phyloP scores from a whole-genome alignment of 2,888 invertebrate genomes.

The Xestia sexstrigata region DNA sequence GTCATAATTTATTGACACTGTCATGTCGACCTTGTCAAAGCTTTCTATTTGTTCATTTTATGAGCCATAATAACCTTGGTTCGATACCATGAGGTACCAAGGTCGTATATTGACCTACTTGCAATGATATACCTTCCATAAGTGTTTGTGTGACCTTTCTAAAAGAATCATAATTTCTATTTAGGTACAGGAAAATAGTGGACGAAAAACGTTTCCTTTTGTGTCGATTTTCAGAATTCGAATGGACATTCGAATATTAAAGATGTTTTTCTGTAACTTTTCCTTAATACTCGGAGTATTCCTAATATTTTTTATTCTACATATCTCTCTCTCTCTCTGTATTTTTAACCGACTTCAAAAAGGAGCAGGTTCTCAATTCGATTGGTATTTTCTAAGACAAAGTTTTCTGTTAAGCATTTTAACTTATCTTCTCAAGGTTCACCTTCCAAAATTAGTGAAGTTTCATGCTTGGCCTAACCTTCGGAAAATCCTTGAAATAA shows the following conservation, averaged over 20 bases:
- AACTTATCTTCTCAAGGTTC: background rate
- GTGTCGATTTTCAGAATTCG: background rate
- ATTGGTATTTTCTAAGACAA: background rate
- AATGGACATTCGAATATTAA: background rate
- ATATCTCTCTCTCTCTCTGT: no score
- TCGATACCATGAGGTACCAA: slow-evolving; percentile 21
- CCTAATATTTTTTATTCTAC: background rate
- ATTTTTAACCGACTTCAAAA: no score
- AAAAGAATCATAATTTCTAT: background rate
- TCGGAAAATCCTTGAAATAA: background rate
- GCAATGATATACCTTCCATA: slow-evolving; percentile 1
- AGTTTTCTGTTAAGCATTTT: background rate
- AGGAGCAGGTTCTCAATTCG: no score
- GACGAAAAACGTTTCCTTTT: background rate
- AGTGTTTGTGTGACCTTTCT: slow-evolving; percentile 19
- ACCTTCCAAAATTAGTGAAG: background rate
- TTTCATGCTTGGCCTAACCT: background rate
- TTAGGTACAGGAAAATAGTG: background rate
- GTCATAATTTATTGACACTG: background rate
- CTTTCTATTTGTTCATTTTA: slow-evolving; percentile 30
- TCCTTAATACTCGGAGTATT: background rate
- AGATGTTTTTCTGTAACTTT: background rate
- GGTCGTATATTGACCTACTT: slow-evolving; percentile 28
- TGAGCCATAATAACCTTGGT: slow-evolving; percentile 32
- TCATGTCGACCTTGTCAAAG: slow-evolving; percentile 27